These are phyloP conservation scores for Elgaria multicarinata DNA, from an alignment of 2,113 vertebrate species.

Conservation along the genomic window DNA sequence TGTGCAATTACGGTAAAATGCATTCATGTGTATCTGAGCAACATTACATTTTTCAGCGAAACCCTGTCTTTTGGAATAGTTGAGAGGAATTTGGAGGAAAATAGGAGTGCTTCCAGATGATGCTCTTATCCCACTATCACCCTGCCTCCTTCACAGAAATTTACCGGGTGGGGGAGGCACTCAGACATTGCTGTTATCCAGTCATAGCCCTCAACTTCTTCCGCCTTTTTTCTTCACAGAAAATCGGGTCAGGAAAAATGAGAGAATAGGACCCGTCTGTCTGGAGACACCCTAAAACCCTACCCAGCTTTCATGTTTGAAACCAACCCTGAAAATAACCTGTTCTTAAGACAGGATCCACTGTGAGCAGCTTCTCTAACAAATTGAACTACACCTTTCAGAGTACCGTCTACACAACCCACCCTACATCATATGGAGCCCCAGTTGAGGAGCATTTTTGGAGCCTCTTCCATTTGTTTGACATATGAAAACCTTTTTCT, in stretches of 20 bases:
- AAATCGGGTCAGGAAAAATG: no score
- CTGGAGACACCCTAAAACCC: not conserved
- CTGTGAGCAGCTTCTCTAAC: not conserved
- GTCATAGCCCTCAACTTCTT: no score
- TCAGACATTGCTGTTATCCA: no score
- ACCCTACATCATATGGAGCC: not conserved
- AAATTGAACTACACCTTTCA: not conserved
- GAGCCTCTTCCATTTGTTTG: not conserved
- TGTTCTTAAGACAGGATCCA: not conserved
- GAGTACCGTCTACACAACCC: not conserved
- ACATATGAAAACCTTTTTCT: no score
- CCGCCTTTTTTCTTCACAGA: no score
- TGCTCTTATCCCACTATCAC: no score
- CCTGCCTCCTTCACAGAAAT: no score
- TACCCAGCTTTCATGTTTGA: not conserved
- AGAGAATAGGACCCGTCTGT: no score
- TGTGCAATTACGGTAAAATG: not conserved
- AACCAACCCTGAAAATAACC: not conserved
- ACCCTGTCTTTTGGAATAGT: not conserved
- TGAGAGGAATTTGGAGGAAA: not conserved
- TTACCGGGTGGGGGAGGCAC: no score
- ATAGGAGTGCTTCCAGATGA: no score
- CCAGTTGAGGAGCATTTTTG: not conserved
- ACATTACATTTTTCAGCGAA: not conserved
- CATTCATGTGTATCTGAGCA: not conserved